Base-by-base conservation (phyloP, 2,888 invertebrate genomes). In the Sympetrum striolatum region DNA sequence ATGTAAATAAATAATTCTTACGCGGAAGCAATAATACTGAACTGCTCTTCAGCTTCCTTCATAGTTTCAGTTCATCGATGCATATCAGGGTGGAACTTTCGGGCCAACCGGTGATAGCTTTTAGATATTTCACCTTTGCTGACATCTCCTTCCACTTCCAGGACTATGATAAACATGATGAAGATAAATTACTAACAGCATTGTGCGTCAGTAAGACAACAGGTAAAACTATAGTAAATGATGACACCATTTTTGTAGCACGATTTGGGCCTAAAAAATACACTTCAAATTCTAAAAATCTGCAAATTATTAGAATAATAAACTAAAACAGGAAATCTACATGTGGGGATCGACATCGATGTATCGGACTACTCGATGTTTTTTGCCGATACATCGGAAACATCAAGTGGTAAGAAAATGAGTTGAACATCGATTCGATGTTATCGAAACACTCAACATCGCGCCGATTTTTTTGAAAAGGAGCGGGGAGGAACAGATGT, bases 81-180 rank as follows among this genome's bases (percentile, higher is more conserved):
- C 93, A 97, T 94, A 94, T 98, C 98, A 6, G 98, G 98, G 94
- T 99, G 98, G 93, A 96, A 96, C 93, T 96, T 96, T 92, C 96
- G 96, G 0, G 98, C 98, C 91, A 98, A 94, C 92, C 96, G 95
- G 91, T 98, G 95, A 93, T 98, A 98, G 53, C 95, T 96, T 93
- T 96, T 97, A 3, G 96, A 96, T 91, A 98, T 97, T 93, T 98
- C 98, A 93, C 95, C 95, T 93, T 96, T 98, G 0, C 96, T 95
- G 2, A 96, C 95, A 92, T 96, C 96, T 93, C 97, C 95, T n/a
- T 96, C 95, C 6, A 98, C 96, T 91, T 96, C 97, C 91, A 98
- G 94, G 39, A 98, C 97, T 95, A 92, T 90, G 92, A 93, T 44
- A 31, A 31, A 81, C 8, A 10, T 15, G n/a, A n/a, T 53, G n/a